Evolutionary conservation across 1,140 invertebrate species (phyloP), one percentile per base, ranked within the genome.

Genomic region (Teleopsis dalmanni): DNA sequence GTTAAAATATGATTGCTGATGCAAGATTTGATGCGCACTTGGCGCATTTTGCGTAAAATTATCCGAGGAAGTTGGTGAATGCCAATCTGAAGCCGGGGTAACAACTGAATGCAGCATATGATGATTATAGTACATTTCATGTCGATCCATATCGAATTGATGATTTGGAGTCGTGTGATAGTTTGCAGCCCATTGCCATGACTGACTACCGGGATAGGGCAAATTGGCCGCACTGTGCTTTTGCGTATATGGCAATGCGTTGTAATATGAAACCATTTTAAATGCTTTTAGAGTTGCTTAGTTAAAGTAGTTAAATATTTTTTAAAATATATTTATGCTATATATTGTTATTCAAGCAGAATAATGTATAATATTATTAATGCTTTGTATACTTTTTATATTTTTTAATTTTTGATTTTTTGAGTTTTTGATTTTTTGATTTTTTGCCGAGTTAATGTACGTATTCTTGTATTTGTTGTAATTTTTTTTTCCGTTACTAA

Each of bases 141-240:
- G 59, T 36, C 59, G 59, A 48, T 77, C 76, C 53, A 77, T 74
- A 42, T 68, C 62, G 31, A 76, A 76, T 56, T 76, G 76, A 61
- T 76, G 75, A 51, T 75, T 76, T 45, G 76, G 72, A 61, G 60
- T 50, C 21, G 65, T 62, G 42, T 60, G 65, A 34, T 70, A 69
- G 43, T 69, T 69, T 33, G 59, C 45, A 1, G 57, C 51, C 66
- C 66, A 70, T 31, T 69, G 62, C 66, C 66, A 70, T 13, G 66
- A 57, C 14, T 63, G 66, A 22, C 58, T 54, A 0, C 57, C 52
- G 5, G 62, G 55, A 40, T 70, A 70, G 13, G 66, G 55, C 56
- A 70, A 52, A 37, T 69, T 69, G n/a, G 63, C 60, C 14, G 60
- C 53, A 40, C 50, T 66, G 33, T 70, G 66, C 33, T 69, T 70